Conservation (phyloP, 1,140 invertebrate species). For the Dendroctonus valens region DNA sequence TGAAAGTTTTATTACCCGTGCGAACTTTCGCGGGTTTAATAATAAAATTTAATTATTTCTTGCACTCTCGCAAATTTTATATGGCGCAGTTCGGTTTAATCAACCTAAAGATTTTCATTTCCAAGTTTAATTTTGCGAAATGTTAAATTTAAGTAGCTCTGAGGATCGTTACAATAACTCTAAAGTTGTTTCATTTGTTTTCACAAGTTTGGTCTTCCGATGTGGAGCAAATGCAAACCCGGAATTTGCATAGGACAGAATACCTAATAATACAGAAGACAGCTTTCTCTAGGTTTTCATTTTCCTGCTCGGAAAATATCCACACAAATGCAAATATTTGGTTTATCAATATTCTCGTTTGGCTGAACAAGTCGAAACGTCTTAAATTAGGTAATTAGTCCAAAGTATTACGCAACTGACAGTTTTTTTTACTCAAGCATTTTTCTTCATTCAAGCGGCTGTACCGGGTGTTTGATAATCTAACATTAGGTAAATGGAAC, state of each 20-base stretch:
- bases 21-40: constrained; percentile 6
- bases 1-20: constrained; percentile 10
- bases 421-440: too few species aligned
- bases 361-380: too few species aligned
- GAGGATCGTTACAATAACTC: constrained; percentile 12
- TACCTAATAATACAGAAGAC: not conserved
- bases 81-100: constrained; percentile 20
- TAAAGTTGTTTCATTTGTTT: constrained; percentile 19
- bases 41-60: constrained; percentile 24
- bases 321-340: constrained; percentile 7
- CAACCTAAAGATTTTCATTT: constrained; percentile 21
- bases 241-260: constrained; percentile 11
- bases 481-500: too few species aligned
- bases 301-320: not conserved
- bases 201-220: constrained; percentile 7
- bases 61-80: constrained; percentile 15
- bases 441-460: too few species aligned
- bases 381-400: too few species aligned
- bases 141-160: constrained; percentile 20
- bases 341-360: too few species aligned
- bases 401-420: too few species aligned
- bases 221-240: constrained; percentile 6
- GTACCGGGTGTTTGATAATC: too few species aligned
- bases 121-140: constrained; percentile 22
- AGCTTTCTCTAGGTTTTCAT: constrained; percentile 6